Base-by-base conservation (phyloP, 2,888 invertebrate species). In the Pseudococcus longispinus region DNA sequence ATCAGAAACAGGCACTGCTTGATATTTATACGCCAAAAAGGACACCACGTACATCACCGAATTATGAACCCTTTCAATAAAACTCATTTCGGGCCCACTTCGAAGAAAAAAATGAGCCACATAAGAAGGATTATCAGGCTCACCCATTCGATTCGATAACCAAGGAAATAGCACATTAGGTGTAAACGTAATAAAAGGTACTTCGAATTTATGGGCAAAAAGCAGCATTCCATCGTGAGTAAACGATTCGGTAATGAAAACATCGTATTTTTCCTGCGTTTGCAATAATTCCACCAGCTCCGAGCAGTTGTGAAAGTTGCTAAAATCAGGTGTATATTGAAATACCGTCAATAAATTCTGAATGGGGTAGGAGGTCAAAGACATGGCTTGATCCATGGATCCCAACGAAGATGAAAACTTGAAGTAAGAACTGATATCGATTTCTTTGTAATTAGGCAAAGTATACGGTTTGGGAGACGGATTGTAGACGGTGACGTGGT, bases 81-180 rank as follows among this genome's bases (percentile, higher is more conserved):
- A 85, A 51, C 5, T 46, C 85, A 85, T 74, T 11, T 32, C 0
- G 9, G 18, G 20, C 1, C 23, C 6, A 18, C 6, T 15, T 23
- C 74, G 23, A 15, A 44, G 15, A 23, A 20, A 23, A 5, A 23
- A 23, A 26, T 92, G 87, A 92, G 88, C 88, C 9, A 88, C 87
- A 26, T 85, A 85, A 46, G 65, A 9, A 18, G 85, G 85, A 74
- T 85, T 85, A 85, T 44, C 51, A 3, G 77, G 85, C 2, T 74
- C 44, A 18, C 29, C 85, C 77, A 85, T 44, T 13, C 85, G 18
- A 46, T 77, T 42, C 20, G 85, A 44, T 0, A 85, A 13, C 87
- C 87, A 87, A 0, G 87, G 85, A 1, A 87, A 55, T 3, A 88
- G 3, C 18, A 51, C 55, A 44, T 74, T 70, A 11, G 74, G 70